Percentiles rank a stretch among this genome's conserved stretches.
These are phyloP conservation scores for Eilema griseolum DNA, from an alignment of 2,888 invertebrate species.

Conservation along the genomic window DNA sequence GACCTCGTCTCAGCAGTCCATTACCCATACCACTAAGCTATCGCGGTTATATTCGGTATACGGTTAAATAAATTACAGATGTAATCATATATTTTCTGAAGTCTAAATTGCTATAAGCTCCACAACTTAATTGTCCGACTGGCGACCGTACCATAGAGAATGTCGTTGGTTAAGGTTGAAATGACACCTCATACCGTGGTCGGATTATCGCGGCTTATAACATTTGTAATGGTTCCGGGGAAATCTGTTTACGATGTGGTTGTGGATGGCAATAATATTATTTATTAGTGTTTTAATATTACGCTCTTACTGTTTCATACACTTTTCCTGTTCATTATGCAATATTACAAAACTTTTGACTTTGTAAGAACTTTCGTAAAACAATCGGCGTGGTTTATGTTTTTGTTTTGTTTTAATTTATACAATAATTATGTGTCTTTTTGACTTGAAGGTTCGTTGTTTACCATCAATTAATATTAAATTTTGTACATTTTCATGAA, in stretches of 20 bases:
- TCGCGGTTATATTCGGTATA: too few species aligned
- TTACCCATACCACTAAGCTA: too few species aligned
- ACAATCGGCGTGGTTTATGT: too few species aligned
- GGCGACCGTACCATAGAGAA: not conserved
- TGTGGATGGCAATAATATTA: conserved; percentile 12
- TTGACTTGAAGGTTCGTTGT: too few species aligned
- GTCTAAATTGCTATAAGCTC: too few species aligned
- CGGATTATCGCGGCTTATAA: not conserved
- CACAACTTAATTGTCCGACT: not conserved
- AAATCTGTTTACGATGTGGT: conserved; percentile 30
- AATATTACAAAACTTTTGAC: not conserved
- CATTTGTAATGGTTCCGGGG: not conserved
- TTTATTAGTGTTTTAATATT: conserved; percentile 28
- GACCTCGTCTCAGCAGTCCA: too few species aligned
- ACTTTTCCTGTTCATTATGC: conserved; percentile 32
- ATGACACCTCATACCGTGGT: not conserved
- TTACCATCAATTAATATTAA: too few species aligned
- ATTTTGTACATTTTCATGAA: too few species aligned
- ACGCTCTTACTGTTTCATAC: not conserved
- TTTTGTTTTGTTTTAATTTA: not conserved
- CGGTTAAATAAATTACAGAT: too few species aligned
- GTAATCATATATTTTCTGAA: too few species aligned
- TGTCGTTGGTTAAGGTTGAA: not conserved
- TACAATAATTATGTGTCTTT: too few species aligned
- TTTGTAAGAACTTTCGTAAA: not conserved